Percentiles rank a stretch among this genome's conserved stretches.
phyloP scores from a whole-genome alignment of 2,888 invertebrate genomes.

The Malachius bipustulatus region DNA sequence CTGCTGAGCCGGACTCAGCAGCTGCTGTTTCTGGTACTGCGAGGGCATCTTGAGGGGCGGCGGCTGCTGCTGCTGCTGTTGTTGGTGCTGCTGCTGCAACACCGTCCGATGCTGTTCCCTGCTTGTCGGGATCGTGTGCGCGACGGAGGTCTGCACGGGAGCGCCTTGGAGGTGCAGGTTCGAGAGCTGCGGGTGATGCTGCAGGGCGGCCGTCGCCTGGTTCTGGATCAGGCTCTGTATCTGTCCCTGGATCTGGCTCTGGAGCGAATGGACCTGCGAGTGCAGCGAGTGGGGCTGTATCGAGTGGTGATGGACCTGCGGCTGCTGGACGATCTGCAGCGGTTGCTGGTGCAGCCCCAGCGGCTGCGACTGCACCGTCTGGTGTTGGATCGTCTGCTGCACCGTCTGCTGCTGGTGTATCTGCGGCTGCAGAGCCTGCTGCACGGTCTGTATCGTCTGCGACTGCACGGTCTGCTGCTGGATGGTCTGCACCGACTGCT shows the following conservation, averaged over 20 bases:
- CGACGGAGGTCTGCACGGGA: not conserved
- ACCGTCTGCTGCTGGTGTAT: conserved; percentile 32
- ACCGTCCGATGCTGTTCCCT: too few species aligned
- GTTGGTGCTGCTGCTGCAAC: conserved; percentile 18
- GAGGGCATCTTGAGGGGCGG: conserved; percentile 17
- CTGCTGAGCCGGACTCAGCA: conserved; percentile 30
- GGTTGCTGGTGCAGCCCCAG: conserved; percentile 30
- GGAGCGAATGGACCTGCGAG: conserved; percentile 30
- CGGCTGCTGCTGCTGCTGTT: conserved; percentile 15
- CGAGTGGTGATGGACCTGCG: conserved; percentile 25
- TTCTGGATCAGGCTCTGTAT: conserved; percentile 25
- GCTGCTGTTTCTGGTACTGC: conserved; percentile 32
- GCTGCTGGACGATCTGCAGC: conserved; percentile 32
- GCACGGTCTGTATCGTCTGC: conserved; percentile 37
- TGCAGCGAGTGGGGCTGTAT: conserved; percentile 27
- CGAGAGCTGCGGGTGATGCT: conserved; percentile 14
- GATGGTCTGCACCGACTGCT: conserved; percentile 36
- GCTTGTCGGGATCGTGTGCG: not conserved
- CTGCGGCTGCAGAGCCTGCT: conserved; percentile 34
- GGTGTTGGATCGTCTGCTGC: conserved; percentile 32
- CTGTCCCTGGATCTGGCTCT: conserved; percentile 29
- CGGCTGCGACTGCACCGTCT: conserved; percentile 30
- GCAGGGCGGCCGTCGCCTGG: conserved; percentile 14
- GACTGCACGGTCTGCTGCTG: conserved; percentile 36
- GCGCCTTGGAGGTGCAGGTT: not conserved